Evolutionary conservation across 1,140 invertebrate genomes (phyloP).

Genomic region (Stenopsyche tienmushanensis): DNA sequence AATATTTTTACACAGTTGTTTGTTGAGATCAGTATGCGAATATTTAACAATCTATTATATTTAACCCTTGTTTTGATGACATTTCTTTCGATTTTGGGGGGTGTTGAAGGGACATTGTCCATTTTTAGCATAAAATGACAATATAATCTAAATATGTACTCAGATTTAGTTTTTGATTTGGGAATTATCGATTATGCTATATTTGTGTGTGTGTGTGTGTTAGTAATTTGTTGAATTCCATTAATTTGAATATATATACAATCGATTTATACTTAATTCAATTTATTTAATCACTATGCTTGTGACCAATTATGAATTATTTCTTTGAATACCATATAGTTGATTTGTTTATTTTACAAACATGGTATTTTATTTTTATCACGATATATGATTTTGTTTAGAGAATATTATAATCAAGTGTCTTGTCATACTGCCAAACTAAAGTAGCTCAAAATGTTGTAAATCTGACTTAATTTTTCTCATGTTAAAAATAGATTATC

Average conservation of each 20-base stretch:
- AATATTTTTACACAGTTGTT: neutral
- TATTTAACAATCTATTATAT: no score
- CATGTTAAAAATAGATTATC: slow-evolving; percentile 7
- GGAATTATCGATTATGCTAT: neutral
- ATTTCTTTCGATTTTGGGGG: no score
- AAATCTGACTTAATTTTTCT: slow-evolving; percentile 2
- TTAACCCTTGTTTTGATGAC: no score
- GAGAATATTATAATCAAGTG: slow-evolving; percentile 10
- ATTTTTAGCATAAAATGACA: slow-evolving; percentile 23
- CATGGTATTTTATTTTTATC: no score
- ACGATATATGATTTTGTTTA: neutral
- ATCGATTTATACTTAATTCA: no score
- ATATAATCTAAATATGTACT: slow-evolving; percentile 11
- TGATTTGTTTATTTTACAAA: no score
- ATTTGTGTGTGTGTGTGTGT: slow-evolving; percentile 4
- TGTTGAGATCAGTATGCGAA: slow-evolving; percentile 15
- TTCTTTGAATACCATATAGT: no score
- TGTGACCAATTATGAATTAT: no score
- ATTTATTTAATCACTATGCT: no score
- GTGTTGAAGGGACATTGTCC: slow-evolving; percentile 8
- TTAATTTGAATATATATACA: neutral
- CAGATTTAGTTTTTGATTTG: neutral
- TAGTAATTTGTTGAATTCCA: no score
- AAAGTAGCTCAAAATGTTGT: slow-evolving; percentile 19
- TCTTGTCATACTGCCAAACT: slow-evolving; percentile 29